Percentiles rank a stretch among this genome's conserved stretches.
Evolutionary conservation across 1,140 invertebrate genomes (phyloP).

Genomic region (Lasaia peninsularis): DNA sequence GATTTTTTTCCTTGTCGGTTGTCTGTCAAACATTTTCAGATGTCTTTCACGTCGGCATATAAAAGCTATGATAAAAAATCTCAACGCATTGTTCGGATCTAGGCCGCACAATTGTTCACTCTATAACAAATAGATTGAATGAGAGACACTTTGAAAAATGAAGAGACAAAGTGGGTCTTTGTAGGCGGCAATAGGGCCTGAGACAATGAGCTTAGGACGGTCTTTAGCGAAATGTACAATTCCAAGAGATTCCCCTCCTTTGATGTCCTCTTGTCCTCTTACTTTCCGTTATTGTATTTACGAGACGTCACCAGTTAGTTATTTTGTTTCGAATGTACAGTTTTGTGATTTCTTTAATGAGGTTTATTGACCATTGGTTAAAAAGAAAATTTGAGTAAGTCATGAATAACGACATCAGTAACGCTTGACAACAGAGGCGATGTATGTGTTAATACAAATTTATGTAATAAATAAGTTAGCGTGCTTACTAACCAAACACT

Average conservation of each 20-base stretch:
- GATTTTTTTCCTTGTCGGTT: no score
- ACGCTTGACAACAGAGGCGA: no score
- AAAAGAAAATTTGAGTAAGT: no score
- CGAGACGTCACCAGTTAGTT: background rate
- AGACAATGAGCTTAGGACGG: constrained; percentile 32
- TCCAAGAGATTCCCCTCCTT: constrained; percentile 24
- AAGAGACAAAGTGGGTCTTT: constrained; percentile 35
- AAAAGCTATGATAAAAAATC: constrained; percentile 8
- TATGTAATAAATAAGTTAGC: no score
- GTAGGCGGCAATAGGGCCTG: constrained; percentile 23
- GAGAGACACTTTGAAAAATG: constrained; percentile 46
- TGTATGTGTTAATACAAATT: no score
- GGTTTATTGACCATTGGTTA: no score
- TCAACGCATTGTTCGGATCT: constrained; percentile 8
- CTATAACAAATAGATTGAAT: constrained; percentile 41
- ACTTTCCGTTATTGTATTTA: constrained; percentile 6
- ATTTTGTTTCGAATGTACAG: background rate
- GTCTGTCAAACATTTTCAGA: constrained; percentile 3
- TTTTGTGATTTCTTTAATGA: no score
- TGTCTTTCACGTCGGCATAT: background rate
- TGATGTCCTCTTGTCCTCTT: constrained; percentile 3
- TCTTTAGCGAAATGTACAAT: constrained; percentile 17
- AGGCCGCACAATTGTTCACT: constrained; percentile 28
- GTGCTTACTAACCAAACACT: no score
- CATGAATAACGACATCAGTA: no score